Base-by-base conservation (phyloP, 2,888 invertebrate species). In the Hirtodrosophila duncani region DNA sequence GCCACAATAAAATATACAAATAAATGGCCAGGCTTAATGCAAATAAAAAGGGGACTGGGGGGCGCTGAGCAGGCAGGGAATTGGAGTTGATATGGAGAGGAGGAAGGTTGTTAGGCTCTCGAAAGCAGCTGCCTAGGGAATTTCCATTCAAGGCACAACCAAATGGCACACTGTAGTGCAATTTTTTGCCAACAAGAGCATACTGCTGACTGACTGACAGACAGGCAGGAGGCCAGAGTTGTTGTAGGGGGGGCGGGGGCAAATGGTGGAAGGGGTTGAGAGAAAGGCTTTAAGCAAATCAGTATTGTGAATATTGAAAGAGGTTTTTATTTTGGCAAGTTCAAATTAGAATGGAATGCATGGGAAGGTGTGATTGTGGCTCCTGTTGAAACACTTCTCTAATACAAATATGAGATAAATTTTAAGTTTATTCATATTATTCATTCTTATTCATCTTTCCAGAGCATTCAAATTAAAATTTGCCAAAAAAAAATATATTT, bases 1-100 rank as follows among this genome's bases (percentile, higher is more conserved):
- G 72, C 61, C 55, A 67, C 71, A 72, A 72, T 72, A 72, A 77
- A 72, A 72, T 72, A 72, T 72, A 72, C 71, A 77, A 72, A 72
- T 72, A 72, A 77, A 72, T 72, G 77, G 64, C 45, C 36, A 27
- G 67, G 71, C 71, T 72, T 72, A 77, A 77, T 72, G 71, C 77
- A 77, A 72, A 72, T 69, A 66, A 66, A 57, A 41, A 23, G 50
- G 55, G 45, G 24, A 17, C 8, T 18, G 23, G 13, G 30, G 18
- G 8, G 21, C 1, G 13, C 20, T 8, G 5, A 3, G 23, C 21
- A 20, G 11, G n/a, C n/a, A n/a, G n/a, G n/a, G n/a, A n/a, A n/a
- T n/a, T n/a, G n/a, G n/a, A n/a, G n/a, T n/a, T n/a, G n/a, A n/a
- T n/a, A n/a, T n/a, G n/a, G n/a, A n/a, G n/a, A n/a, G n/a, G 16